These are phyloP conservation scores for Drosophila busckii DNA, from an alignment of 1,140 invertebrate species.

Conservation along the genomic window DNA sequence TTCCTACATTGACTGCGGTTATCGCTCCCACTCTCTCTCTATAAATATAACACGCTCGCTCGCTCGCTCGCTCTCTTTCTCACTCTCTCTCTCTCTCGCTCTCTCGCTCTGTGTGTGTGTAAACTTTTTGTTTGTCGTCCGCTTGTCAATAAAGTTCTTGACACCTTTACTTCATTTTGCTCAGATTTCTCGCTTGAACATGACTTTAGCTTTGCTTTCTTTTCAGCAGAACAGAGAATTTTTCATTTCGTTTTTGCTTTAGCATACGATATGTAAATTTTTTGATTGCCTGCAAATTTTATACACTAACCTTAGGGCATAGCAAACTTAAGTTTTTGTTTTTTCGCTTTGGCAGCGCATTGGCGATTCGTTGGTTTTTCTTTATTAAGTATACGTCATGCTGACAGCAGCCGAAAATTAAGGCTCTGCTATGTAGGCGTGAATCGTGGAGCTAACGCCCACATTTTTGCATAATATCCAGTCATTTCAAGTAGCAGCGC, in stretches of 20 bases:
- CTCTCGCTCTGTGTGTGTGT: slow-evolving; percentile 7
- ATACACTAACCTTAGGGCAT: too few relatives aligned
- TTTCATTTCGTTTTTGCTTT: slow-evolving; percentile 26
- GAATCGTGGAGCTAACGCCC: slow-evolving; percentile 13
- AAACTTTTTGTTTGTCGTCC: slow-evolving; percentile 33
- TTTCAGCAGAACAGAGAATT: slow-evolving; percentile 10
- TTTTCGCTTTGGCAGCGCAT: background rate
- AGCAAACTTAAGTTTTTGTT: too few relatives aligned
- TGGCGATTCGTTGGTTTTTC: background rate
- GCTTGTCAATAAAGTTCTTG: slow-evolving; percentile 73
- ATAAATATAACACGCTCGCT: slow-evolving; percentile 6
- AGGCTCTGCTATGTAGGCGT: slow-evolving; percentile 19
- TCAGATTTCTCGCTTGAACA: slow-evolving; percentile 64
- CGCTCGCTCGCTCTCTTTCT: slow-evolving; percentile 2
- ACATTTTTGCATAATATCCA: slow-evolving; percentile 48
- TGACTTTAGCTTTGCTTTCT: slow-evolving; percentile 61
- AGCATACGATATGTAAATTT: slow-evolving; percentile 32
- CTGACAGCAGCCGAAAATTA: slow-evolving; percentile 11
- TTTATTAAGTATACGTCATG: slow-evolving; percentile 27
- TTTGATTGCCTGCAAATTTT: too few relatives aligned
- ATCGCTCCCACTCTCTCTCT: slow-evolving; percentile 7
- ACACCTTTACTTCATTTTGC: slow-evolving; percentile 73
- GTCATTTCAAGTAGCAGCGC: slow-evolving; percentile 26
- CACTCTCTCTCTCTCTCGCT: slow-evolving; percentile 9
- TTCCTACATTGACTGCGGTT: slow-evolving; percentile 23